Evolutionary conservation across 2,113 vertebrate species (phyloP), one percentile per base, ranked within the genome.

Genomic region (Urocitellus parryii): DNA sequence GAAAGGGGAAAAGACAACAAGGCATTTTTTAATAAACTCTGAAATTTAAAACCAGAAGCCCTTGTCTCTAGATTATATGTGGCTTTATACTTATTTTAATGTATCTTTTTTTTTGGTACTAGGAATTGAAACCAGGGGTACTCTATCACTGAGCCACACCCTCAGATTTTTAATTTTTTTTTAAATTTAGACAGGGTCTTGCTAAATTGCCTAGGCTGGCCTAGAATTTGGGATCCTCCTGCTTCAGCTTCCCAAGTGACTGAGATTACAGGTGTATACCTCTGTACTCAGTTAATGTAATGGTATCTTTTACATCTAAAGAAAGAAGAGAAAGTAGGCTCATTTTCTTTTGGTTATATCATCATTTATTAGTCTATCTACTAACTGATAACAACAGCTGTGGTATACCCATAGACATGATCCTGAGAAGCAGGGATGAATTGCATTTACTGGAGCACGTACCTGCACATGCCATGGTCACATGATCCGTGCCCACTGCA

Each of bases 401-500:
- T 22, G 25, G 11, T 32, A 32, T 13, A 25, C 4, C 12, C 72
- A 37, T 1, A 79, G 70, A 83, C 13, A 88, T n/a, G 29, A 56
- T 20, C 61, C 67, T 0, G 25, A 76, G 76, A 25, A 22, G 6
- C 29, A 78, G 20, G 51, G 34, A 12, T 11, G 0, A 16, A 1
- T 11, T 1, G 1, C 1, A 25, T 11, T 76, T 51, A 13, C 7
- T 27, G n/a, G 56, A 29, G 14, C 18, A 45, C 73, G 88, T 98
- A 99, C 99, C 99, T 99, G 99, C 99, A 99, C 96, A 99, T 76
- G 0, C 99, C 99, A 0, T 99, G 99, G 97, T 99, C 99, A 0
- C 99, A 99, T 97, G 99, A 99, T 78, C 99, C 99, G 0, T 99
- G 99, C 9, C 99, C 99, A 0, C 98, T 99, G 98, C 99, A 99